Base-by-base conservation (phyloP, 2,888 invertebrate genomes). In the Drosophila pseudotakahashii region DNA sequence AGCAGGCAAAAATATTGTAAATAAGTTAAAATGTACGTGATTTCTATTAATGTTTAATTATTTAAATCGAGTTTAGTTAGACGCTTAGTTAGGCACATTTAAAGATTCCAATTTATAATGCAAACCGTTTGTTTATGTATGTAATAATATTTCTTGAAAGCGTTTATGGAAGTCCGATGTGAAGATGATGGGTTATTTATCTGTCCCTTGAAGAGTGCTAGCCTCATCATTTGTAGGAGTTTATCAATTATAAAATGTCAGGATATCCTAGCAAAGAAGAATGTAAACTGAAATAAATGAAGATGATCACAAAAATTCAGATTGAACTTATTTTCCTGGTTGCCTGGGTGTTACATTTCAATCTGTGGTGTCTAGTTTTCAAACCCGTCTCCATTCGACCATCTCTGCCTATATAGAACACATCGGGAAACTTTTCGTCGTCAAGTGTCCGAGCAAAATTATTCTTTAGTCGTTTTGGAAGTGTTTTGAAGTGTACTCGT, bases 381-480 rank as follows among this genome's bases (percentile, higher is more conserved):
- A 14, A 30, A 4, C 14, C 7, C 3, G 10, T 2, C 13, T 37
- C 14, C 72, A 52, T 16, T 60, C 47, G 37, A 34, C 16, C 62
- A 44, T 23, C 45, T 55, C 32, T 36, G 32, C 41, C 37, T 66
- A 45, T 11, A 36, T 63, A 76, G 57, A 73, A 78, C 53, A 67
- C 68, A 59, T 77, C 62, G 71, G 64, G 53, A 55, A 61, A 75
- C 62, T 59, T 72, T 68, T 81, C 81, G 71, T 78, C 50, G 76
- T 87, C 74, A 67, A 63, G 66, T 74, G 76, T 81, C 59, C 57
- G 70, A 63, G 41, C 82, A 51, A 82, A 88, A 88, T 86, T 84
- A 69, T 64, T 58, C 53, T 73, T 78, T 63, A 70, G 16, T 32
- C 57, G 61, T 80, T 80, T 75, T 75, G 85, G 77, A 75, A 76